Conservation (phyloP, 2,113 vertebrate genomes). For the Etheostoma cragini region DNA sequence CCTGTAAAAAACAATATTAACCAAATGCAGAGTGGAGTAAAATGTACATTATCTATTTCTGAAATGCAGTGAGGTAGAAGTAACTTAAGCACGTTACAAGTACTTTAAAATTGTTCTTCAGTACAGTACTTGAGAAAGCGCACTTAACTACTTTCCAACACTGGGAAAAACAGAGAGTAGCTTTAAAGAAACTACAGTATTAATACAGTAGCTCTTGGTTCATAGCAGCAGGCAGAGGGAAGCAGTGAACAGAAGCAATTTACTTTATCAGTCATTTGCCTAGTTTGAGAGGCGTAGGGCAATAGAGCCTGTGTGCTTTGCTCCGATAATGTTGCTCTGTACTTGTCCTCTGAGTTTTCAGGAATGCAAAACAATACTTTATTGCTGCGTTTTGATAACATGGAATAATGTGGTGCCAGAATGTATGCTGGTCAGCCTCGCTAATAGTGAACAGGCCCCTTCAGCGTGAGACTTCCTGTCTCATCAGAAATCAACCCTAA, state of each 20-base stretch:
- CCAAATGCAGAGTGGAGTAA: background rate
- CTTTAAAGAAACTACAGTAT: background rate
- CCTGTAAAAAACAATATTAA: background rate
- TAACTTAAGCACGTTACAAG: background rate
- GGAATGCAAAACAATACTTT: background rate
- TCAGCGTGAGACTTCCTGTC: background rate
- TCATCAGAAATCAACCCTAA: slow-evolving; percentile 24
- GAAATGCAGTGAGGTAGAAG: background rate
- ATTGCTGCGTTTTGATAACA: background rate
- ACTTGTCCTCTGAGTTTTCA: background rate
- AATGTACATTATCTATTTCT: background rate
- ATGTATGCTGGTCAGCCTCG: too few species aligned
- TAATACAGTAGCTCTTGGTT: background rate
- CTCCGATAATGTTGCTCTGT: background rate
- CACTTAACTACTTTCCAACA: background rate
- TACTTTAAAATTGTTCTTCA: background rate
- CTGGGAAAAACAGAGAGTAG: background rate
- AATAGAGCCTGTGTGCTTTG: background rate
- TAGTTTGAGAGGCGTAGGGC: background rate
- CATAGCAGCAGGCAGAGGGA: background rate
- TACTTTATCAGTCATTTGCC: background rate
- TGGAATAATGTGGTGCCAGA: background rate
- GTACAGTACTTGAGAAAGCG: background rate
- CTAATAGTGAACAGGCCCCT: background rate
- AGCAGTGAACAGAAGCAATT: background rate